Evolutionary conservation across 35 echinoderm and acorn worm species (phyloP).

Genomic region (Hemicentrotus pulcherrimus): DNA sequence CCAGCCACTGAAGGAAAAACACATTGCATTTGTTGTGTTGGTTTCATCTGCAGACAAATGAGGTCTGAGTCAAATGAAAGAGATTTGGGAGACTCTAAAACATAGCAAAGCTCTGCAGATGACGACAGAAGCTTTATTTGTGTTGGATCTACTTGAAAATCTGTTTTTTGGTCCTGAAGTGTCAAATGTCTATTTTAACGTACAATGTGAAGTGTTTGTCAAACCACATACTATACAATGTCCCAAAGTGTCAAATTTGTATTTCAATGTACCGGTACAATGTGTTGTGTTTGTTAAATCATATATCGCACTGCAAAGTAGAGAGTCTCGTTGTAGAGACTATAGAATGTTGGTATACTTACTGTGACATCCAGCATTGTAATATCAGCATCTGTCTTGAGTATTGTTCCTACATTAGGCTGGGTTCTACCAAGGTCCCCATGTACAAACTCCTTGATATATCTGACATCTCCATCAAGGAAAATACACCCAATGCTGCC

Average conservation of each 20-base stretch:
- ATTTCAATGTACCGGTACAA: no score
- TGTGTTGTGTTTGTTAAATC: no score
- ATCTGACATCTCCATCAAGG: conserved; percentile 60
- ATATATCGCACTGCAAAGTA: no score
- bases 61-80: no score
- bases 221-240: neutral
- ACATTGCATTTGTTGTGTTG: neutral
- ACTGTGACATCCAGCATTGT: conserved; percentile 91
- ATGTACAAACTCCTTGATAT: conserved; percentile 99
- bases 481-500: neutral
- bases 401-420: conserved; percentile 71
- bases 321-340: neutral
- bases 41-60: neutral
- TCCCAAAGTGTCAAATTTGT: no score
- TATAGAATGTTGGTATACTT: conserved; percentile 15
- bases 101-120: neutral
- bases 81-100: neutral
- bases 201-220: neutral
- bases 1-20: neutral
- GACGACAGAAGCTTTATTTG: no score
- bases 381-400: conserved; percentile 85
- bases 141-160: neutral
- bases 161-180: neutral
- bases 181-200: neutral
- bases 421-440: conserved; percentile 93